Evolutionary conservation across 2,797 vertebrate genomes (phyloP), one percentile per base, ranked within the genome.

Genomic region (Threskiornis aethiopicus): DNA sequence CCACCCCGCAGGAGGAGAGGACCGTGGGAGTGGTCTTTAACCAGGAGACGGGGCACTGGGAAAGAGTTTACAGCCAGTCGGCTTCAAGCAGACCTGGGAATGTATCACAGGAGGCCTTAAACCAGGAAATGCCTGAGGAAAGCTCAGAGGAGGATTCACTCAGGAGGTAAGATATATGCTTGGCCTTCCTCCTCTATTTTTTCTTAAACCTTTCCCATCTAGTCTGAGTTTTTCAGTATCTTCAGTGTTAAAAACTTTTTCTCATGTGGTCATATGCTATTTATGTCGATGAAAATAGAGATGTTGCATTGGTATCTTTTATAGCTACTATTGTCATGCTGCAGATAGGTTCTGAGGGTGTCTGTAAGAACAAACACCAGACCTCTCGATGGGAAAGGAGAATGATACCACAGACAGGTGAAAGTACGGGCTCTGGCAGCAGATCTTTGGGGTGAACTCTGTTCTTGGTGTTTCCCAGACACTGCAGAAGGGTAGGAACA

Each of bases 121-220:
- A 98, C 98, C 99, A 99, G 98, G 99, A 99, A 98, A 99, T 99
- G 99, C 99, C 99, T 98, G 99, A 99, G 92, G 99, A 99, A 96
- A 99, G 99, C 92, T 98, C 99, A 12, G 99, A 99, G 55, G 99
- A 99, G 97, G 99, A 99, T 98, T 99, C 99, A 9, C 99, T 99
- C 78, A 98, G 99, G 97, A 99, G 99, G 99, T 99, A 98, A 97
- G 97, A 92, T 87, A 73, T 19, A 26, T 33, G 61, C 70, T 94
- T 59, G 59, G 35, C 70, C 59, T 95, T 93, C 88, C 66, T 93
- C 94, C 77, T 94, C 85, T 77, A 2, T 92, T 92, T 93, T 82
- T 87, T 59, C 57, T 89, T 91, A 37, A 89, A 75, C 19, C 8
- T 77, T 81, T 96, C 46, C 37, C 58, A 51, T 71, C 52, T 87